A percentile compares a stretch with the other conserved stretches of the same genome.
phyloP scores from a whole-genome alignment of 2,797 vertebrate genomes.

The Typhlichthys eigenmanni region DNA sequence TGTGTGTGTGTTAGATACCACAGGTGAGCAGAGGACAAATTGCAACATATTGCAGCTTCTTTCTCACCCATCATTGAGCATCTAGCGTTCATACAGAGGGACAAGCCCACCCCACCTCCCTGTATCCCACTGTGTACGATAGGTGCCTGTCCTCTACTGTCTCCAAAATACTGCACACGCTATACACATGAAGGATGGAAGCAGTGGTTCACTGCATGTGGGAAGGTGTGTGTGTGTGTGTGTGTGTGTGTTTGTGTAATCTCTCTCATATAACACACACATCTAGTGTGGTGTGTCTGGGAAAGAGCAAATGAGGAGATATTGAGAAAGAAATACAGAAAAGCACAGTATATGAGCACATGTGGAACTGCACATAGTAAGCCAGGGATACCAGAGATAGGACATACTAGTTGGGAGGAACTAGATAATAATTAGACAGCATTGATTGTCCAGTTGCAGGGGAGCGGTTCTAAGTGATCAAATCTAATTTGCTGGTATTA shows the following conservation, averaged over 20 bases:
- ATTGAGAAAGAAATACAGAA: conserved; percentile 3
- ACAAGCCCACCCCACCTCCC: conserved; percentile 24
- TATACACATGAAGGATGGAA: conserved; percentile 1
- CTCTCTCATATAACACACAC: no score
- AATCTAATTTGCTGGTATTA: conserved; percentile 73
- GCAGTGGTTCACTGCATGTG: conserved; percentile 2
- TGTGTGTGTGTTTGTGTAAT: neutral
- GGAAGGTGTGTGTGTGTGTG: neutral
- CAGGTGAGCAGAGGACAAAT: conserved; percentile 45
- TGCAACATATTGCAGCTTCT: conserved; percentile 48
- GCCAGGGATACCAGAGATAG: conserved; percentile 12
- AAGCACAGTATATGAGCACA: neutral
- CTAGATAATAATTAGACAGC: conserved; percentile 59
- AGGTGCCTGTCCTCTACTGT: conserved; percentile 64
- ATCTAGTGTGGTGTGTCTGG: neutral
- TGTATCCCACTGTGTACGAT: conserved; percentile 50
- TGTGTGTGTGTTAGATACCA: conserved; percentile 40
- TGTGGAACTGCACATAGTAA: conserved; percentile 4
- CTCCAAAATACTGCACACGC: conserved; percentile 41
- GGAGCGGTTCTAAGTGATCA: conserved; percentile 73
- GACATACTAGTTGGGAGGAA: conserved; percentile 28
- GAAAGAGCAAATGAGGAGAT: conserved; percentile 18
- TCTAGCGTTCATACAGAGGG: conserved; percentile 57
- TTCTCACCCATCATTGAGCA: conserved; percentile 67
- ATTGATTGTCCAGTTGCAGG: conserved; percentile 69